Conservation (phyloP, 1,140 invertebrate species). For the Drosophila takahashii region DNA sequence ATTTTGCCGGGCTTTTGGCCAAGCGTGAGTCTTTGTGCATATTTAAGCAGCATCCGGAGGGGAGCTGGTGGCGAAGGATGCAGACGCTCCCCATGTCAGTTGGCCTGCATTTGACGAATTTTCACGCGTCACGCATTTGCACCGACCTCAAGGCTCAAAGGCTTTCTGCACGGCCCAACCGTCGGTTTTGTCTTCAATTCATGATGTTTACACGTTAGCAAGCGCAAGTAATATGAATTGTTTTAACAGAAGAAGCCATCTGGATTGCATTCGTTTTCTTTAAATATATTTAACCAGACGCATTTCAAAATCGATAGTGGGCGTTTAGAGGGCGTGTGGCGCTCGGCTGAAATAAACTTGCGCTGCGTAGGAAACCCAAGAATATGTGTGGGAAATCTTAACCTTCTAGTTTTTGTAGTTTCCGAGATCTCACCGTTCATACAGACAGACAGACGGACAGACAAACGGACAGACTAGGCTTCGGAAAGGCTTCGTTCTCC, state of each 20-base stretch:
- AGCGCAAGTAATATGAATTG: not conserved
- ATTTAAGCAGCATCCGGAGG: conserved; percentile 48
- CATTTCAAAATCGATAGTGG: no score
- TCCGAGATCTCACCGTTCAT: no score
- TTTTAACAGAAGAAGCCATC: no score
- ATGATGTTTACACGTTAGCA: conserved; percentile 13
- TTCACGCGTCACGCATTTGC: conserved; percentile 69
- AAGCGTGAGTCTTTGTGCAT: conserved; percentile 63
- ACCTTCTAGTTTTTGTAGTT: no score
- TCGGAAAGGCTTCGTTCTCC: no score
- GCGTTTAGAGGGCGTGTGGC: no score
- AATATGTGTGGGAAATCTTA: no score
- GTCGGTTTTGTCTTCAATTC: conserved; percentile 20
- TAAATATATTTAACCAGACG: not conserved
- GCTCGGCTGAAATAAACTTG: no score
- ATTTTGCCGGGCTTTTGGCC: conserved; percentile 29
- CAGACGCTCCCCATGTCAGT: conserved; percentile 36
- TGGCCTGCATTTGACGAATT: conserved; percentile 69
- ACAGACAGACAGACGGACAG: no score
- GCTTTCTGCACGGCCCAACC: conserved; percentile 11
- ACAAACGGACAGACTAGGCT: no score
- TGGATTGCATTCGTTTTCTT: no score
- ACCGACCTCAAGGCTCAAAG: conserved; percentile 65
- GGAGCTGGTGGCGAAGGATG: conserved; percentile 10
- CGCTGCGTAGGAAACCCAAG: no score